These are phyloP conservation scores for Chelonia mydas DNA, from an alignment of 2,797 vertebrate genomes.

Conservation along the genomic window DNA sequence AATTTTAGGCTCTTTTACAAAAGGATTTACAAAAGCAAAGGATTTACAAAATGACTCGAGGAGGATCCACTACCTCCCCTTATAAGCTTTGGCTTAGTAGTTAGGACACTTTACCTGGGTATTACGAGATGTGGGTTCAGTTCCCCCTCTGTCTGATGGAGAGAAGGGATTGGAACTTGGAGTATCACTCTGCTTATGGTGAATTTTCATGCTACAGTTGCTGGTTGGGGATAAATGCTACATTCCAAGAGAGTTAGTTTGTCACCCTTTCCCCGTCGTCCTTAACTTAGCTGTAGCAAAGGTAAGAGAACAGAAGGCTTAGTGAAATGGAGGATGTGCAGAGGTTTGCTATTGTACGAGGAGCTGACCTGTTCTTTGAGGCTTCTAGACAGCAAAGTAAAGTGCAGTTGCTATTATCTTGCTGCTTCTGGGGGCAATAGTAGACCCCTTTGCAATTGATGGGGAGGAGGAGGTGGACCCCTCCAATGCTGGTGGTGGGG, in stretches of 20 bases:
- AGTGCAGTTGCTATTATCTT: fast-evolving
- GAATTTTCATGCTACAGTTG: not conserved
- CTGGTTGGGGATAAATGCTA: not conserved
- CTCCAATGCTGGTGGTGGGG: not conserved
- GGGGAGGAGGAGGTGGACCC: fast-evolving
- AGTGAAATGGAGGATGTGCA: not conserved
- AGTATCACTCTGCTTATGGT: not conserved
- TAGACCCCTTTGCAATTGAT: not conserved
- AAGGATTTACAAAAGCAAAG: not conserved
- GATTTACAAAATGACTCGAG: not conserved
- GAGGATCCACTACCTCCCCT: not conserved
- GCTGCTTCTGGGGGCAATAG: fast-evolving
- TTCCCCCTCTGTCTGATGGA: not conserved
- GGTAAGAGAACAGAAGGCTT: not conserved
- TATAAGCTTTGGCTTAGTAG: not conserved
- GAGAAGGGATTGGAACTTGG: not conserved
- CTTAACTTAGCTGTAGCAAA: not conserved
- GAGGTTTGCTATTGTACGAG: not conserved
- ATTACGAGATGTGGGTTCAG: not conserved
- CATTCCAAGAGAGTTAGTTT: not conserved
- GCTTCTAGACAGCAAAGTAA: not conserved
- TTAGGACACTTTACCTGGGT: not conserved
- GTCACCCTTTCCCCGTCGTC: not conserved
- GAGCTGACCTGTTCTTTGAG: not conserved
- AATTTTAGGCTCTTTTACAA: not conserved